phyloP scores from a whole-genome alignment of 2,797 vertebrate species.

The Enteromius radiatus region DNA sequence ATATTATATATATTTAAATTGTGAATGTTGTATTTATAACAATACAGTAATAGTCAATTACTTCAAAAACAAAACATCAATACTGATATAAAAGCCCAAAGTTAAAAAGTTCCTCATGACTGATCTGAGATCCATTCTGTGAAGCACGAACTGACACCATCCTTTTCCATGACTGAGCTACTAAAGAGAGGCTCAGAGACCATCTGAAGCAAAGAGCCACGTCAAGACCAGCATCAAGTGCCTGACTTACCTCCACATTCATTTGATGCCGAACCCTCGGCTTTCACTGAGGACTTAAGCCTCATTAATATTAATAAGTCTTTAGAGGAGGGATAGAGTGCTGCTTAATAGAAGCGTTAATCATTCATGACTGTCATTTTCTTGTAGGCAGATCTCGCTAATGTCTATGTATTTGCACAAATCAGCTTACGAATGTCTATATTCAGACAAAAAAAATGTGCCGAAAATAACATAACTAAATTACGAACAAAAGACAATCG shows the following conservation, averaged over 20 bases:
- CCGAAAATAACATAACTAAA: constrained; percentile 68
- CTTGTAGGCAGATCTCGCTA: constrained; percentile 75
- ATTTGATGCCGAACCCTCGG: constrained; percentile 77
- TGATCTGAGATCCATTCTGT: constrained; percentile 22
- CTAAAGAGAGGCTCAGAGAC: constrained; percentile 47
- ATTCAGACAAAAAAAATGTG: constrained; percentile 70
- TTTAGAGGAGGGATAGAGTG: constrained; percentile 67
- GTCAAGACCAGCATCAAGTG: constrained; percentile 64
- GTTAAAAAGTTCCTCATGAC: not conserved
- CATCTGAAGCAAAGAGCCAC: constrained; percentile 52
- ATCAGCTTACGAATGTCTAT: constrained; percentile 74
- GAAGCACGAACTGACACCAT: constrained; percentile 16
- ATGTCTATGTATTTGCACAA: constrained; percentile 80
- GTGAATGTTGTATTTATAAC: not conserved
- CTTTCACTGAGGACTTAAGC: constrained; percentile 77
- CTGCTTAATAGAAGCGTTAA: constrained; percentile 81
- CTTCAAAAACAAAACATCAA: not conserved
- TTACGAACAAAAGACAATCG: not conserved
- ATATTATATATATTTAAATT: not conserved
- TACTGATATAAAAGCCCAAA: not conserved
- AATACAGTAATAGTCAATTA: not conserved
- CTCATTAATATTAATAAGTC: constrained; percentile 80
- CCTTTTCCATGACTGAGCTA: constrained; percentile 25
- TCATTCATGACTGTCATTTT: constrained; percentile 77
- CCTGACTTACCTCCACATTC: constrained; percentile 70